Base-by-base conservation (phyloP, 1,140 invertebrate species). In the Formica selysi region DNA sequence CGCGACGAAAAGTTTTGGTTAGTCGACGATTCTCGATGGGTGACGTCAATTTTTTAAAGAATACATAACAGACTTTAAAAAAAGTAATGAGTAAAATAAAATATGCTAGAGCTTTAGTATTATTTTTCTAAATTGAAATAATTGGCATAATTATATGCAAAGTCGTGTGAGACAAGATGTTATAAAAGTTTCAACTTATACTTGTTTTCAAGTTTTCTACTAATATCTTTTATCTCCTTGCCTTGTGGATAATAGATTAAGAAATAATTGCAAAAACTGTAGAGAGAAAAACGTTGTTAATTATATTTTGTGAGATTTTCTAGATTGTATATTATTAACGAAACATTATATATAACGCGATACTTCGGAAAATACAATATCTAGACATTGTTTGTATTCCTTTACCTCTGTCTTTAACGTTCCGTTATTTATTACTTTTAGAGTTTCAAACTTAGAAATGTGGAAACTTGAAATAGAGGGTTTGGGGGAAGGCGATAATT, bases 371-470 rank as follows among this genome's bases (percentile, higher is more conserved):
- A 32, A 74, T 38, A 38, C 11, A n/a, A 6, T 16, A 16, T 38
- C 26, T 13, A 5, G 10, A 74, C 38, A 74, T 59, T 41, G 59
- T 64, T 7, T 41, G 59, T 64, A 13, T 54, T 80, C 61, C 11
- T 44, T 13, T 32, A 38, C 48, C 11, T 44, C n/a, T 32, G 26
- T 1, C 8, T 70, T 70, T 29, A 59, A 59, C 38, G 32, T 61
- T 41, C 7, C 26, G 54, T 51, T 61, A 83, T 73, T 73, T 61
- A 73, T 83, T 74, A 57, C 54, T 32, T 73, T 62, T 74, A 73
- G 8, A 74, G 79, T 83, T 83, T 74, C 32, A 68, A 83, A 62
- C 68, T 83, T 83, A 74, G 79, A 83, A 74, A 83, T 36, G 54
- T 61, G 67, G 57, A 61, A 83, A 83, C 68, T 61, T 73, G 67